Conservation (phyloP, 2,113 vertebrate species). For the Rhipidura dahli region DNA sequence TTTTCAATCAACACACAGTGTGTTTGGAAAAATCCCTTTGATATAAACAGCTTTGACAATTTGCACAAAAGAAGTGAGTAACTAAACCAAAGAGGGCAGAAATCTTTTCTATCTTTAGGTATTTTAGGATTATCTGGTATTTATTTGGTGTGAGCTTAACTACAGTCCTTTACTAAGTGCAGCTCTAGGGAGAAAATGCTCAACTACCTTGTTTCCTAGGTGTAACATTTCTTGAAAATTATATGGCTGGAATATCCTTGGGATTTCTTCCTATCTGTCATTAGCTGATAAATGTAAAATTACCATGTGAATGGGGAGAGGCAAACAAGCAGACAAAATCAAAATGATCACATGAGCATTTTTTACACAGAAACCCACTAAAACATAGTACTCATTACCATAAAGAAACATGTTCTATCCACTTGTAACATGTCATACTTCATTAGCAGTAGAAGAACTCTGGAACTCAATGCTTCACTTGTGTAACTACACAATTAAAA, state of each 20-base stretch:
- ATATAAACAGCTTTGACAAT: not conserved
- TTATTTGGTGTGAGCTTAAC: not conserved
- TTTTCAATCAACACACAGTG: not conserved
- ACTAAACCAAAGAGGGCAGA: not conserved
- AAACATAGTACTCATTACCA: not conserved
- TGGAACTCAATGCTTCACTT: not conserved
- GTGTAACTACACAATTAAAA: not conserved
- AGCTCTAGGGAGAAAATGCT: not conserved
- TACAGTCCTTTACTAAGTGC: not conserved
- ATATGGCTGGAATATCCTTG: not conserved
- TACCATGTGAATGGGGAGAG: not conserved
- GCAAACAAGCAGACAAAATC: not conserved
- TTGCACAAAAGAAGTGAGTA: not conserved
- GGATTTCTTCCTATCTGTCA: not conserved
- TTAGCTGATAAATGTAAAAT: not conserved
- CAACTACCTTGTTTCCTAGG: not conserved
- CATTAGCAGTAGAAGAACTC: not conserved
- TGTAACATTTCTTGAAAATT: not conserved
- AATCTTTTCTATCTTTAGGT: not conserved
- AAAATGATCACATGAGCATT: not conserved
- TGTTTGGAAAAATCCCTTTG: not conserved
- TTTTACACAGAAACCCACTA: not conserved
- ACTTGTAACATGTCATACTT: not conserved
- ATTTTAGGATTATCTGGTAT: not conserved
- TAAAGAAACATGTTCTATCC: not conserved